These are phyloP conservation scores for Drosophila paulistorum DNA, from an alignment of 1,140 invertebrate genomes.

Conservation along the genomic window DNA sequence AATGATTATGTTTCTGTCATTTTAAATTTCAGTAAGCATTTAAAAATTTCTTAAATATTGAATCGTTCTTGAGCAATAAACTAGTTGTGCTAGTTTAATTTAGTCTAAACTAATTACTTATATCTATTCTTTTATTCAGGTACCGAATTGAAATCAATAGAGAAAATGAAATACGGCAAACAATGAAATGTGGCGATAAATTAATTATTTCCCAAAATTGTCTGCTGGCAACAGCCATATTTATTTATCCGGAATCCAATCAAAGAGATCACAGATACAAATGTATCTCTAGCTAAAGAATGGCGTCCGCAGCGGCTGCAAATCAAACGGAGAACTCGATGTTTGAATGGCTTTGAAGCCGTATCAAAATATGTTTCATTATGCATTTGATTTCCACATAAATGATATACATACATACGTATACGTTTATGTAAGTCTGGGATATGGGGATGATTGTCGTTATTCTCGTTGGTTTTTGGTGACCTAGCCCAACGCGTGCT, in stretches of 20 bases:
- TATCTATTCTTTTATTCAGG: background rate
- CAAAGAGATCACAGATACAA: slow-evolving; percentile 52
- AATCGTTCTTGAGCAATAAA: no score
- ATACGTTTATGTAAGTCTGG: slow-evolving; percentile 7
- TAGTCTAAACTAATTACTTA: no score
- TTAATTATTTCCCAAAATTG: slow-evolving; percentile 3
- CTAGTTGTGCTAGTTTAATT: no score
- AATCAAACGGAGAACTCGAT: slow-evolving; percentile 18
- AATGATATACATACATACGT: background rate
- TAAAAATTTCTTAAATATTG: no score
- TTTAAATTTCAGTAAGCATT: no score
- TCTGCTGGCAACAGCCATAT: slow-evolving; percentile 13
- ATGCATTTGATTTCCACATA: slow-evolving; percentile 39
- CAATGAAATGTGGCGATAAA: slow-evolving; percentile 47
- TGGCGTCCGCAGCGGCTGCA: slow-evolving; percentile 45
- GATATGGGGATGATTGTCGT: slow-evolving; percentile 49
- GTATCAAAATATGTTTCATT: slow-evolving; percentile 61
- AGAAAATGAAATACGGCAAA: background rate
- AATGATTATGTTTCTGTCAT: no score
- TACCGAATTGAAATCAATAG: background rate
- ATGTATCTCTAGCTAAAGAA: slow-evolving; percentile 48
- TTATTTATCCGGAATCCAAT: slow-evolving; percentile 14
- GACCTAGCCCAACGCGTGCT: slow-evolving; percentile 53
- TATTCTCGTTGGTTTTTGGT: slow-evolving; percentile 33
- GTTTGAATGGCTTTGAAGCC: slow-evolving; percentile 40